Percentiles rank a stretch among this genome's conserved stretches.
These are phyloP conservation scores for Marcusenius ussheri DNA, from an alignment of 2,113 vertebrate species.

Conservation along the genomic window DNA sequence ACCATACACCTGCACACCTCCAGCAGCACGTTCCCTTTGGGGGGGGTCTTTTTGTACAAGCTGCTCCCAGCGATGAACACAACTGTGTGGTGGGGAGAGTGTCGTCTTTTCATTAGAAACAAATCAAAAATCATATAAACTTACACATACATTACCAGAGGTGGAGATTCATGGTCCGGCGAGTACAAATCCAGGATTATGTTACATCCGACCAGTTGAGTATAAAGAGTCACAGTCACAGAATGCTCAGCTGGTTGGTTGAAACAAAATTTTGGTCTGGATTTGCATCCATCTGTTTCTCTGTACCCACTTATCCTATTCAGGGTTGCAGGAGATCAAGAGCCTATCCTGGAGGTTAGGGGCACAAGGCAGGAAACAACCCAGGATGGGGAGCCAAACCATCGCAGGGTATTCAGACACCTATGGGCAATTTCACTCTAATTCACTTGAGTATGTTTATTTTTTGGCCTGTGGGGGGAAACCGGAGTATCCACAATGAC, in stretches of 20 bases:
- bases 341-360: neutral
- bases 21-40: slow-evolving; percentile 80
- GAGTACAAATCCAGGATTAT: too few relatives aligned
- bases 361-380: neutral
- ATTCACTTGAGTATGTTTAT: neutral
- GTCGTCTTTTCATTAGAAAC: neutral
- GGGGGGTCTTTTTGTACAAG: slow-evolving; percentile 79
- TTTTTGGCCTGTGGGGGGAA: neutral
- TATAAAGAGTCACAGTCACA: too few relatives aligned
- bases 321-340: neutral
- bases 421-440: neutral
- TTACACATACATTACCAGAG: neutral
- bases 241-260: too few relatives aligned
- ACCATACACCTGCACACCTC: slow-evolving; percentile 78
- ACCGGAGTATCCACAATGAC: neutral
- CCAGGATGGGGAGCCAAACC: neutral
- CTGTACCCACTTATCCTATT: neutral
- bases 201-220: too few relatives aligned
- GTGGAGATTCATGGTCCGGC: too few relatives aligned
- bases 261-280: too few relatives aligned
- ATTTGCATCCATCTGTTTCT: neutral
- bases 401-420: neutral
- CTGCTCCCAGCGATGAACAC: slow-evolving; percentile 84
- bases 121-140: neutral
- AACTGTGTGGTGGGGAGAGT: slow-evolving; percentile 58